Base-by-base conservation (phyloP, 2,797 vertebrate species). In the Geotrypetes seraphini region DNA sequence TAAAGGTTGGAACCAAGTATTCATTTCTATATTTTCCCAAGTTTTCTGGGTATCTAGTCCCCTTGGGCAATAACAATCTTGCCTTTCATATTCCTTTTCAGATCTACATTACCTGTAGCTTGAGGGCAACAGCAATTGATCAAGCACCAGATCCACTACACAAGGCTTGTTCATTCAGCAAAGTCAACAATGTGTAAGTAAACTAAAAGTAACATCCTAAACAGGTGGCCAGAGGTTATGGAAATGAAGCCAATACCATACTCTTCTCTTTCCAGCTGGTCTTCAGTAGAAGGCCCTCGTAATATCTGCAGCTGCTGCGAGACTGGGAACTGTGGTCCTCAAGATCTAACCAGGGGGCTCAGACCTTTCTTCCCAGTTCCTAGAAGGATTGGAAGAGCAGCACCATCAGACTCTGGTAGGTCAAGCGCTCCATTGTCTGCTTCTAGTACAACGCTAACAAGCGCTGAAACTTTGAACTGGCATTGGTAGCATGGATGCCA, bases 151-250 rank as follows among this genome's bases (percentile, higher is more conserved):
- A 73, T 12, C 16, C 49, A 2, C 34, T 60, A 22, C 71, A 77
- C 48, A 81, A 82, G 28, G 77, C 77, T 16, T 82, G 79, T 5
- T 79, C 74, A n/a, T 82, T 73, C 44, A 63, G 34, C 45, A 77
- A 71, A 40, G 28, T 59, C 9, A 44, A 55, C 2, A 67, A 60
- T 4, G 65, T 33, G 73, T 78, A 36, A 63, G 55, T 25, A 31
- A n/a, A 25, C 7, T 1, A 9, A 2, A 5, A 3, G 0, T 0
- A 1, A 2, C 22, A 8, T 21, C 20, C 18, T 33, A 36, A 16
- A 13, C 4, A 1, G 18, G 5, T 13, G 10, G 15, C n/a, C 7
- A 10, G 10, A 10, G 2, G 13, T 7, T 2, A 27, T n/a, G n/a
- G n/a, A n/a, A 5, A 6, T 20, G 6, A 6, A 20, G 19, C 9